These are phyloP conservation scores for Troides helena DNA, from an alignment of 2,888 invertebrate species.

Conservation along the genomic window DNA sequence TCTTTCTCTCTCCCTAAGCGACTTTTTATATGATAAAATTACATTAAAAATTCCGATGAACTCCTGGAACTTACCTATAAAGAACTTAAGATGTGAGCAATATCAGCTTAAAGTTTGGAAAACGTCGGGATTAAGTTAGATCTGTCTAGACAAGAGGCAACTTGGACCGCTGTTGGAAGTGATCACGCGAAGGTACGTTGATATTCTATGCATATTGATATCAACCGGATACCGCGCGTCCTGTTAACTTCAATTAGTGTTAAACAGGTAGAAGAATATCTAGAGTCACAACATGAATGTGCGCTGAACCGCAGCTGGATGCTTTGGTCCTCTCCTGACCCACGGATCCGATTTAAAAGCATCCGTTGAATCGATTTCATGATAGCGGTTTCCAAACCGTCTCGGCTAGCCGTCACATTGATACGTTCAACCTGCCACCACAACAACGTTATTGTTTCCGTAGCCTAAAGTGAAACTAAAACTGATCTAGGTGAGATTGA, in stretches of 20 bases:
- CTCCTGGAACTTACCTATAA: conserved; percentile 12
- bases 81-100: conserved; percentile 3
- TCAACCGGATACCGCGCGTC: not conserved
- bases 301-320: too few relatives aligned
- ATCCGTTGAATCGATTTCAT: too few relatives aligned
- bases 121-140: conserved; percentile 10
- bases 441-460: too few relatives aligned
- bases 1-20: not conserved
- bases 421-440: too few relatives aligned
- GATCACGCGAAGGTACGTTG: not conserved
- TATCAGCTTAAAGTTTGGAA: conserved; percentile 5
- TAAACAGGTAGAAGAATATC: too few relatives aligned
- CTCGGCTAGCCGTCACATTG: too few relatives aligned
- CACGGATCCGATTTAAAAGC: too few relatives aligned
- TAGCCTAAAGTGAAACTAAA: too few relatives aligned
- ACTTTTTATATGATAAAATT: not conserved
- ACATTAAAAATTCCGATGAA: conserved; percentile 14
- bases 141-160: not conserved
- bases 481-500: too few relatives aligned
- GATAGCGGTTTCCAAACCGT: too few relatives aligned
- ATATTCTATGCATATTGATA: not conserved
- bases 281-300: too few relatives aligned
- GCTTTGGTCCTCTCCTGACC: too few relatives aligned
- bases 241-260: not conserved
- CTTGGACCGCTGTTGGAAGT: not conserved